Base-by-base conservation (phyloP, 2,113 vertebrate genomes). In the Vanacampus margaritifer region DNA sequence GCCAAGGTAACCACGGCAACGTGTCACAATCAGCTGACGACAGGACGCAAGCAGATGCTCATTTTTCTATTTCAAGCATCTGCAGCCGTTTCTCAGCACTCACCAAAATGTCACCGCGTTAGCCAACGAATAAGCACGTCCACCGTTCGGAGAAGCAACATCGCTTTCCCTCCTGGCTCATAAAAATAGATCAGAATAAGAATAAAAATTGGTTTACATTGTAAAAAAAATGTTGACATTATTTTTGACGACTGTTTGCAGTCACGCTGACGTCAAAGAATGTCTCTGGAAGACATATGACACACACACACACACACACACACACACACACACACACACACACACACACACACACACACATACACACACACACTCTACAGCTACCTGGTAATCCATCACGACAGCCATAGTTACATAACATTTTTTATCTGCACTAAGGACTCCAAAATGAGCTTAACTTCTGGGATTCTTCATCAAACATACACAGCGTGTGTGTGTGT, bases 1-100 rank as follows among this genome's bases (percentile, higher is more conserved):
- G 21, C 78, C 79, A 80, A 23, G 73, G 80, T 75, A 82, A 84
- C 83, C 48, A 75, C 46, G 54, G 54, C 28, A 51, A 58, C 32
- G 64, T 41, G 61, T 85, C 74, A 51, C 48, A 12, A 79, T 72
- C 75, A 71, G 78, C 74, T 80, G 78, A 83, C 74, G 53, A 43
- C 51, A 72, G 67, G 72, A 79, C 72, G 81, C 45, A 46, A 24
- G 57, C 32, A 36, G 57, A n/a, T 17, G 26, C 26, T 32, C 13
- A 56, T 50, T 56, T 56, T 56, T 26, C 24, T 56, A 17, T 60
- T 50, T 57, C 48, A 50, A 50, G 48, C 48, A n/a, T 50, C 7
- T 50, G 21, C 46, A n/a, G 13, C 46, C 7, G 19, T 21, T n/a
- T 21, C 21, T 50, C 46, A n/a, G 6, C 8, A 5, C 21, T 50